Base-by-base conservation (phyloP, 2,797 vertebrate species). In the Xenopus petersii region DNA sequence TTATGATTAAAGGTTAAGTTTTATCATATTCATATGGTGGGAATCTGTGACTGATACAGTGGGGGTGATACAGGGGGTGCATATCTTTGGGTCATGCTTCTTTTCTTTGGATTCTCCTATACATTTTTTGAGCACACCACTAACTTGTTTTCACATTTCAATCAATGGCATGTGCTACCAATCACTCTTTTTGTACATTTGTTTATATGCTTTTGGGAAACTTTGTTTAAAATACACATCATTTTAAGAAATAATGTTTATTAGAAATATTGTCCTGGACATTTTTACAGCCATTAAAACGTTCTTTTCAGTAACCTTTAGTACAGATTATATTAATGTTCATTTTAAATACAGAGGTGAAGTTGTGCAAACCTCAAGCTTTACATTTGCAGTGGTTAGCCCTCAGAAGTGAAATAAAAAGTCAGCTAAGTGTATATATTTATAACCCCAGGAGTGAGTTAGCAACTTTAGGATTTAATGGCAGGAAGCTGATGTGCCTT, bases 221-320 rank as follows among this genome's bases (percentile, higher is more conserved):
- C 6, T 42, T 42, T 42, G 36, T 7, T 42, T 42, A 6, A 42
- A 42, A 42, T 42, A 5, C 36, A 42, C 8, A 42, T 42, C 3
- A 3, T 42, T 3, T 42, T 42, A 42, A 42, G 36, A 42, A 42
- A 42, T 42, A 3, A 10, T 66, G 42, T 66, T 66, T 48, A 24
- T 49, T 47, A 67, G 16, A 80, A 75, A 82, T 82, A 67, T 75
- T 55, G 82, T 86, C 85, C 76, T 80, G 16, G 5, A 86, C 87
- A 64, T 79, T 70, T 70, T 86, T 69, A 70, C 77, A 82, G 81
- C 70, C 86, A 82, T 42, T 77, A 74, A 51, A 74, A 15, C 70
- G 83, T 83, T 77, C 81, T n/a, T 84, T 86, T 68, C 48, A 68
- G 65, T 81, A 80, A 88, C 78, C 82, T 90, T 87, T 77, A 86